phyloP scores from a whole-genome alignment of 2,797 vertebrate genomes.

The Esox masquinongy region DNA sequence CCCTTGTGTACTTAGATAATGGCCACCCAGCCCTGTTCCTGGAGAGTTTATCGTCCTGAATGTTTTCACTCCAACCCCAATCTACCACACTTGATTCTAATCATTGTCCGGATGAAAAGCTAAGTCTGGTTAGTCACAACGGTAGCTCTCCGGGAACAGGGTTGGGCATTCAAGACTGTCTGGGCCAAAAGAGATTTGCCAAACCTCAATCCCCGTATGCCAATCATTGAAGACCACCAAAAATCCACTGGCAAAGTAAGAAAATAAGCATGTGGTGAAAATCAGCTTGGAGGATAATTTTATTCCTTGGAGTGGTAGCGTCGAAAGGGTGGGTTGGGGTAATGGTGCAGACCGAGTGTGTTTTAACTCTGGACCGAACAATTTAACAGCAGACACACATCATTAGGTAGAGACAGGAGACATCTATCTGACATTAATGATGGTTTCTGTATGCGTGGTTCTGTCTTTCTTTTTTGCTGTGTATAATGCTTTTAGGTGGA shows the following conservation, averaged over 20 bases:
- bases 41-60: not conserved
- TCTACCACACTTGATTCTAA: no score
- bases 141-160: no score
- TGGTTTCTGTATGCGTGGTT: conserved; percentile 36
- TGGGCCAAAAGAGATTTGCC: not conserved
- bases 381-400: conserved; percentile 56
- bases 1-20: not conserved
- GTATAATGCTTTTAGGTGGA: conserved; percentile 43
- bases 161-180: no score
- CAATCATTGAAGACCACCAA: not conserved
- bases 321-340: conserved; percentile 1
- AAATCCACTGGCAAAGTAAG: not conserved
- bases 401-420: conserved; percentile 53
- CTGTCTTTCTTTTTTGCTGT: conserved; percentile 15
- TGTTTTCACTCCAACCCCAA: no score
- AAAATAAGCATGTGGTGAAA: conserved; percentile 3
- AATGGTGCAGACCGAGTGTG: conserved; percentile 41
- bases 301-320: not conserved
- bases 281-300: not conserved
- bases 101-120: no score
- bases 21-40: not conserved
- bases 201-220: not conserved
- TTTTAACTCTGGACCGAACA: conserved; percentile 49
- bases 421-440: conserved; percentile 60
- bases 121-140: no score